Base-by-base conservation (phyloP, 37 sponge, comb jelly and placozoan species). In the Haliclona indistincta region DNA sequence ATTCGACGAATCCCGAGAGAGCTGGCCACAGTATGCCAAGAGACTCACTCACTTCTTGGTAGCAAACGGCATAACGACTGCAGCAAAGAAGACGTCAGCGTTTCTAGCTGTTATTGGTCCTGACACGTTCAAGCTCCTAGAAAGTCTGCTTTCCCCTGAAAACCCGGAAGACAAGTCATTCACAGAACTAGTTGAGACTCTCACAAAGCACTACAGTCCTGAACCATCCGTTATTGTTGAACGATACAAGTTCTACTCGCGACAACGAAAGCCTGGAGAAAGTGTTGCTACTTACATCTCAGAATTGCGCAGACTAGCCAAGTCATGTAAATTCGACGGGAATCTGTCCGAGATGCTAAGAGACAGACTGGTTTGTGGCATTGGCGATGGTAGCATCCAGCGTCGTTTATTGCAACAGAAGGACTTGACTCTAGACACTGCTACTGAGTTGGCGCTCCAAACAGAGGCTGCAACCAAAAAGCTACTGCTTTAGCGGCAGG, bases 351-450 rank as follows among this genome's bases (percentile, higher is more conserved):
- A 67, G 23, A 56, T 83, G 76, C 29, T 83, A 26, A 49, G 76
- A 1, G 83, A 83, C 28, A 30, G 83, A 36, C 62, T 83, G 25
- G 49, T 83, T 0, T 83, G 83, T 43, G 83, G 56, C 15, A 52
- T 72, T 7, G 64, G 47, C 13, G 54, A 81, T 29, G 38, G 3
- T 3, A 37, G 22, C 8, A 64, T 64, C 2, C 81, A 81, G 43
- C 3, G 43, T 37, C 54, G 55, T 32, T 51, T 81, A 28, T 43
- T 81, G 2, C 3, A 54, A 11, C 54, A 81, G 34, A 1, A 13
- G 15, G 28, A 63, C 39, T n/a, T 81, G 65, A 81, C 70, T 1
- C 40, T 69, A n/a, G 3, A 0, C 1, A 68, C 23, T 29, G 83
- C 83, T 0, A 25, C 75, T 0, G 61, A 83, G 39, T 22, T 68